Percentiles rank a stretch among this genome's conserved stretches.
Conservation (phyloP, 1,140 invertebrate species). For the Lucilia cuprina region DNA sequence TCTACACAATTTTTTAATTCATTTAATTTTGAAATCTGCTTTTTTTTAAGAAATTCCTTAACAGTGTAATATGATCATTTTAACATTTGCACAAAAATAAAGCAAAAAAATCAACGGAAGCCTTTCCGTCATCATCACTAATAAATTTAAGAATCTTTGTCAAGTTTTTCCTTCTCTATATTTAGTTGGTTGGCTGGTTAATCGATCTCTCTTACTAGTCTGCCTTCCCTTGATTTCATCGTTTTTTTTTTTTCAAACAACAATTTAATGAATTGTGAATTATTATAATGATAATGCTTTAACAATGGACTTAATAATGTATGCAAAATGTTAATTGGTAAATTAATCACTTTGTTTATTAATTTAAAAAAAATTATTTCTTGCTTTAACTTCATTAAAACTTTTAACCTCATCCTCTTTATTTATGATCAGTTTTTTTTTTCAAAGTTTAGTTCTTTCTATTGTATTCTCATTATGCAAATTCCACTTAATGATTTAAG, state of each 20-base stretch:
- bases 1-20: neutral
- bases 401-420: neutral
- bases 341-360: slow-evolving; percentile 63
- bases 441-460: neutral
- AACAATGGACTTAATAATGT: neutral
- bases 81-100: neutral
- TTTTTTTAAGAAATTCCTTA: neutral
- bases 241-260: too few relatives aligned
- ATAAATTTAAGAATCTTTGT: neutral
- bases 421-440: neutral
- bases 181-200: neutral
- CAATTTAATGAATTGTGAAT: neutral
- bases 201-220: neutral
- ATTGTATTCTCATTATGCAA: slow-evolving; percentile 34
- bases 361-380: slow-evolving; percentile 49
- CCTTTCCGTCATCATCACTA: slow-evolving; percentile 22
- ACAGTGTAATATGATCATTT: neutral
- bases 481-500: slow-evolving; percentile 1
- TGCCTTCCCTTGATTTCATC: neutral
- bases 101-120: slow-evolving; percentile 17
- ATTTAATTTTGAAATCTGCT: neutral
- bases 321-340: slow-evolving; percentile 57
- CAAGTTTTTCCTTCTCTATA: neutral
- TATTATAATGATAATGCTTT: neutral
- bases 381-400: neutral